Percentiles rank a stretch among this genome's conserved stretches.
phyloP scores from a whole-genome alignment of 1,140 invertebrate genomes.

The Penaeus vannamei region DNA sequence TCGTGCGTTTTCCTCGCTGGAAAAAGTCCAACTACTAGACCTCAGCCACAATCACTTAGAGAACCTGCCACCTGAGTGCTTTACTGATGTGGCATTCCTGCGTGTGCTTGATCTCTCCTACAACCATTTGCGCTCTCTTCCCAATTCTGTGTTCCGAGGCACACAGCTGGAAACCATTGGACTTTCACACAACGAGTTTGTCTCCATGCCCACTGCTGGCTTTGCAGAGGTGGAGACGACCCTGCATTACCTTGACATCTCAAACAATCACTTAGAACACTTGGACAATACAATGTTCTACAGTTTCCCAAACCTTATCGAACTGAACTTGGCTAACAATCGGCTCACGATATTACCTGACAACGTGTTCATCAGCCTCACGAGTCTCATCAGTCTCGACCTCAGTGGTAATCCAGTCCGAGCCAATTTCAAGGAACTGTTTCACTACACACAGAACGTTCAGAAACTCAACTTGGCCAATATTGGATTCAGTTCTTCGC shows the following conservation, averaged over 20 bases:
- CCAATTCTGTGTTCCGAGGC: constrained; percentile 83
- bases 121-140: constrained; percentile 83
- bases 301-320: constrained; percentile 83
- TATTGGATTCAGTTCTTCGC: constrained; percentile 82
- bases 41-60: constrained; percentile 84
- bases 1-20: constrained; percentile 78
- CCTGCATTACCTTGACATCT: constrained; percentile 69
- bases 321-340: constrained; percentile 85
- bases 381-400: constrained; percentile 82
- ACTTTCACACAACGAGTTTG: constrained; percentile 84
- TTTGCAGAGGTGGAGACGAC: constrained; percentile 67
- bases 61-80: constrained; percentile 85
- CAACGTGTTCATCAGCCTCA: constrained; percentile 87
- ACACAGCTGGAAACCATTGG: constrained; percentile 86
- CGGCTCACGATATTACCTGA: constrained; percentile 88
- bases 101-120: constrained; percentile 83
- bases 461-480: constrained; percentile 81
- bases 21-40: constrained; percentile 83
- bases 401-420: constrained; percentile 85
- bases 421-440: constrained; percentile 91
- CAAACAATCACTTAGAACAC: constrained; percentile 81
- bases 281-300: constrained; percentile 90
- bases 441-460: constrained; percentile 86
- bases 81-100: constrained; percentile 83
- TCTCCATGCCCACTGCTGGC: constrained; percentile 75